Evolutionary conservation across 1,140 invertebrate genomes (phyloP).

Genomic region (Drosophila lowei): DNA sequence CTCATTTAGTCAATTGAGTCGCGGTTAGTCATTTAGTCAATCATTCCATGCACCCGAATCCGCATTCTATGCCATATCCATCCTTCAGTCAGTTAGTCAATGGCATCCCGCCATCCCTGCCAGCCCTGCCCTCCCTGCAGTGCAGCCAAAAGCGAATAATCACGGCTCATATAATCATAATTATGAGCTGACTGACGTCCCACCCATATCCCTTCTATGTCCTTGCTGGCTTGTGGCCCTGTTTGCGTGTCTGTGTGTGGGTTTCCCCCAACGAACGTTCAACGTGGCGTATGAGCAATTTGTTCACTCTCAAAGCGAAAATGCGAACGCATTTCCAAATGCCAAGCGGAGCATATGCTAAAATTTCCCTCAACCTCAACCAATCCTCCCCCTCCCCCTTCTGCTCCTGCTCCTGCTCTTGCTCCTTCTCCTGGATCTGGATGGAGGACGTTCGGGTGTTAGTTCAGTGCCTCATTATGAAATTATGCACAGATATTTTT

Average conservation of each 20-base stretch:
- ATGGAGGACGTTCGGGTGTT: conserved; percentile 34
- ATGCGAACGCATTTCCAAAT: conserved; percentile 61
- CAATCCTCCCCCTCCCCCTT: neutral
- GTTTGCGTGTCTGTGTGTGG: neutral
- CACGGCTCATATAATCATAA: conserved; percentile 71
- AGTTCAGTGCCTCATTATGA: conserved; percentile 68
- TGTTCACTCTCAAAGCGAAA: conserved; percentile 60
- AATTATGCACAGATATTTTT: conserved; percentile 70
- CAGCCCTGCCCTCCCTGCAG: conserved; percentile 10
- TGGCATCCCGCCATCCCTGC: conserved; percentile 45
- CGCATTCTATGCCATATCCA: conserved; percentile 19
- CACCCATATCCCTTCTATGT: conserved; percentile 2
- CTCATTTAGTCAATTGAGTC: too few species aligned
- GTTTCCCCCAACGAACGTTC: conserved; percentile 28
- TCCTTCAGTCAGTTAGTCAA: conserved; percentile 54
- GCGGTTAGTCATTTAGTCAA: conserved; percentile 31
- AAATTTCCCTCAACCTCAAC: neutral
- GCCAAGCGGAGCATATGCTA: conserved; percentile 59
- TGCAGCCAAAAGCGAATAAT: conserved; percentile 42
- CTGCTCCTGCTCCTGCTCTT: neutral
- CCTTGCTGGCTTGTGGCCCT: neutral
- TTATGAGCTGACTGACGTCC: conserved; percentile 48
- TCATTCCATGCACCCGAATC: conserved; percentile 4
- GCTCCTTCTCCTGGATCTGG: neutral
- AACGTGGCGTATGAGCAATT: conserved; percentile 71